Base-by-base conservation (phyloP, 2,113 vertebrate species). In the Nycticryphes semicollaris region DNA sequence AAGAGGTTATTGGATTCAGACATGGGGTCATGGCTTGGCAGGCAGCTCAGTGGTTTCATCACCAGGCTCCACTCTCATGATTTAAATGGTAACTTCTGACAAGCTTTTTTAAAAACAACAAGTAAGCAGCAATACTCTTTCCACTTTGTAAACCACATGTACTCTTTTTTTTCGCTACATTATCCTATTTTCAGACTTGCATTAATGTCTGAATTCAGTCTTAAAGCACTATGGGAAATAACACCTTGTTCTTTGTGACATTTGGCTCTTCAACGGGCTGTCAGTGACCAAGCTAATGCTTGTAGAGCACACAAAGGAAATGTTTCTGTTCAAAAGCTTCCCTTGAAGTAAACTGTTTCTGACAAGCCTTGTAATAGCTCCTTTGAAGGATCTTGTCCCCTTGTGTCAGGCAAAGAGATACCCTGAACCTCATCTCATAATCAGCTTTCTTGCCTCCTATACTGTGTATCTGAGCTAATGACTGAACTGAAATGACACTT, bases 271-370 rank as follows among this genome's bases (percentile, higher is more conserved):
- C 91, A 91, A 89, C 57, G 90, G 91, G 75, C 94, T 95, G 87
- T n/a, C 67, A 77, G 78, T 80, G 93, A 93, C 93, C 81, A 91
- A 75, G 54, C 64, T 78, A 74, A 95, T 23, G 47, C 59, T 76
- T 60, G 56, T 50, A 79, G 53, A 94, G 72, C 81, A 90, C 57
- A 90, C 84, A 80, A 92, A 84, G 43, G 84, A 94, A 91, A 91
- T 43, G 67, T 67, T 91, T 89, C 84, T 79, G 70, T 94, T 96
- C 77, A 90, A 64, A 90, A 93, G 85, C 90, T 87, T 93, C 74
- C 60, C 73, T 92, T 94, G 76, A 96, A 94, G 72, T 51, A 93
- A 92, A 92, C 73, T 89, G 74, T 64, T 93, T 91, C 81, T 92
- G 93, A 96, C 84, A 91, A 91, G 89, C 25, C 7, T 93, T 76